These are phyloP conservation scores for Porites divaricata DNA, from an alignment of 92 coral and sea anemone species.

Conservation along the genomic window DNA sequence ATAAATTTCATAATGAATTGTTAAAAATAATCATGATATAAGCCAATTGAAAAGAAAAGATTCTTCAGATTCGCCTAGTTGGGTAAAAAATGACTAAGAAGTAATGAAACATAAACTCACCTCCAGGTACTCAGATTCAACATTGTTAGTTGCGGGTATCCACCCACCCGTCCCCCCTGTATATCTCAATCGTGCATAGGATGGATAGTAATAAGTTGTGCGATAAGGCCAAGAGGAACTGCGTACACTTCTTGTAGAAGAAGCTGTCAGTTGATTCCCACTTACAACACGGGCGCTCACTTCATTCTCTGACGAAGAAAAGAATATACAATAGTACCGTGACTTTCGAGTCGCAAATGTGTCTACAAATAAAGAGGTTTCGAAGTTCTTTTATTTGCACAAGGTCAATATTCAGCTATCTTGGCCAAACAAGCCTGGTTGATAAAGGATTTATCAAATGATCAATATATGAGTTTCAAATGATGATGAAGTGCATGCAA, in stretches of 20 bases:
- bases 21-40: no score
- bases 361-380: no score
- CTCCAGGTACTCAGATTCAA: conserved; percentile 53
- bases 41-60: no score
- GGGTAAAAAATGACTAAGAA: no score
- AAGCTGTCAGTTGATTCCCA: conserved; percentile 24
- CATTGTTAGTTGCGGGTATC: conserved; percentile 57
- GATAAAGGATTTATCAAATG: no score
- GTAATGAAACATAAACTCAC: background rate
- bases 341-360: background rate
- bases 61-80: no score
- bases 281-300: conserved; percentile 28
- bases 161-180: conserved; percentile 61
- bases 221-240: background rate
- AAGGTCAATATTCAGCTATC: no score
- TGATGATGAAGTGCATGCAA: no score
- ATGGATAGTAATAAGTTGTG: conserved; percentile 28
- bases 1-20: no score
- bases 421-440: no score
- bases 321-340: background rate
- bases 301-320: conserved; percentile 29
- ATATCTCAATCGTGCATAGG: conserved; percentile 48
- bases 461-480: no score
- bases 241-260: background rate
- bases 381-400: no score